These are phyloP conservation scores for Eueides isabella DNA, from an alignment of 1,140 invertebrate species.

Conservation along the genomic window DNA sequence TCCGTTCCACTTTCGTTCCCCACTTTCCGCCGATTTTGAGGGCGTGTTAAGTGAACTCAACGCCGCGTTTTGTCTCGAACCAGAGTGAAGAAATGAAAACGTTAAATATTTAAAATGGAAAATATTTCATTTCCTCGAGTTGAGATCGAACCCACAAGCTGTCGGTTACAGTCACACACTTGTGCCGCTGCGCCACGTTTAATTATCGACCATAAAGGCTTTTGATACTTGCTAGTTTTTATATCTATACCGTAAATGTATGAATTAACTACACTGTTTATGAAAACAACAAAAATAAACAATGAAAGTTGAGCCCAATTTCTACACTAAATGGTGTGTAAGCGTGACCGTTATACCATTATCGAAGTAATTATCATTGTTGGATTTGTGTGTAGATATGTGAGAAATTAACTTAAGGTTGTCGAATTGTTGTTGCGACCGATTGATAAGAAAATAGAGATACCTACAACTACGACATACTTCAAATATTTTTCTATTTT, in stretches of 20 bases:
- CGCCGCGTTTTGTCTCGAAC: too few relatives aligned
- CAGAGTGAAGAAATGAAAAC: too few relatives aligned
- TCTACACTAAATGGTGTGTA: constrained; percentile 27
- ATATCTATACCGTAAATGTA: not conserved
- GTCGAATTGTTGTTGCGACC: not conserved
- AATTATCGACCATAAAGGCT: not conserved
- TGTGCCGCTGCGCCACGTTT: too few relatives aligned
- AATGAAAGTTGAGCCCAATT: constrained; percentile 30
- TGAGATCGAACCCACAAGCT: too few relatives aligned
- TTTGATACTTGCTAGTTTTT: not conserved
- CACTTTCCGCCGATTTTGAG: too few relatives aligned
- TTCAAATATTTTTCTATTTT: too few relatives aligned
- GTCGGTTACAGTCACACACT: too few relatives aligned
- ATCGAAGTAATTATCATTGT: constrained; percentile 33
- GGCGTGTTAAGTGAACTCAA: too few relatives aligned
- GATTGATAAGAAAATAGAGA: not conserved
- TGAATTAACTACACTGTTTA: constrained; percentile 7
- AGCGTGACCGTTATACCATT: constrained; percentile 35
- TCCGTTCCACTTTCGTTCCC: too few relatives aligned
- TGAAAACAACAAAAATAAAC: constrained; percentile 29
- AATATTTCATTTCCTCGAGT: too few relatives aligned
- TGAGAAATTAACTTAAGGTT: constrained; percentile 4
- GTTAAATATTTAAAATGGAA: too few relatives aligned
- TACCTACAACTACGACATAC: too few relatives aligned
- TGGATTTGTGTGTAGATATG: constrained; percentile 18